Conservation (phyloP, 2,113 vertebrate species). For the Pachycephala philippinensis region DNA sequence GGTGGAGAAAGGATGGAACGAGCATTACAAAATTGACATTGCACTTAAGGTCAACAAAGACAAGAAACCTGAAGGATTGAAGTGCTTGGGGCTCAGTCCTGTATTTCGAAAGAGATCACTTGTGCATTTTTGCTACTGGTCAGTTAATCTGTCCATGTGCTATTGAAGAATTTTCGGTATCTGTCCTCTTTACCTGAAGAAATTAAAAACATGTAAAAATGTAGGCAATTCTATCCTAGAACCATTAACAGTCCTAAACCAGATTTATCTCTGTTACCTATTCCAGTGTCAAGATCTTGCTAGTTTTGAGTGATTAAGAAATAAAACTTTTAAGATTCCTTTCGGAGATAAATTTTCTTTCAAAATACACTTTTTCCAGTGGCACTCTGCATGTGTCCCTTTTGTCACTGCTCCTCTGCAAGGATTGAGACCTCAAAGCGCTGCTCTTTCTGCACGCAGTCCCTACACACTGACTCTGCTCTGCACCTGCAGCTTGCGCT, state of each 20-base stretch:
- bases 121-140: neutral
- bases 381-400: neutral
- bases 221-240: neutral
- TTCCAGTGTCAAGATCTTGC: neutral
- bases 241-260: neutral
- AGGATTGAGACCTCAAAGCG: accelerated
- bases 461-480: neutral
- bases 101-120: neutral
- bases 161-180: neutral
- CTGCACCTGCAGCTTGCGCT: neutral
- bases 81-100: neutral
- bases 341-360: neutral
- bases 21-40: neutral
- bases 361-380: neutral
- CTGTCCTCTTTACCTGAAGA: neutral
- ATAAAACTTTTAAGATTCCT: neutral
- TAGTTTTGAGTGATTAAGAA: neutral
- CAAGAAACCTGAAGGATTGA: neutral
- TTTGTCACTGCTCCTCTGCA: neutral
- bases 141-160: neutral
- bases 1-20: neutral
- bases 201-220: neutral
- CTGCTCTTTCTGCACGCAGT: neutral
- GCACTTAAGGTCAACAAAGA: neutral
- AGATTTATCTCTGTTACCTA: neutral